Percentiles rank a stretch among this genome's conserved stretches.
phyloP scores from a whole-genome alignment of 2,888 invertebrate species.

The Salticus scenicus region DNA sequence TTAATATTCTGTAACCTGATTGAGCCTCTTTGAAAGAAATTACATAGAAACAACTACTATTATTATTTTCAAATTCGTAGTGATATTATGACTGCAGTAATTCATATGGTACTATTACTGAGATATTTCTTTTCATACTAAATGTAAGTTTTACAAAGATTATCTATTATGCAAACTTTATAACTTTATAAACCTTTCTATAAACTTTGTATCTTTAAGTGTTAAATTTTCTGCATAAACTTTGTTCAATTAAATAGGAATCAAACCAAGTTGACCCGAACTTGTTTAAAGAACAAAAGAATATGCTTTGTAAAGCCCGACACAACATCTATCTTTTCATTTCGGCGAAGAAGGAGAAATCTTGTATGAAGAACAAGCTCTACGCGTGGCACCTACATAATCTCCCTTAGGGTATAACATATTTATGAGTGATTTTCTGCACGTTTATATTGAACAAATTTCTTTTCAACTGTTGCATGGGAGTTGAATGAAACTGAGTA shows the following conservation, averaged over 20 bases:
- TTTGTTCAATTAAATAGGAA: background rate
- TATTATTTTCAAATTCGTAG: no score
- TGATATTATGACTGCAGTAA: no score
- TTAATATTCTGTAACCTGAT: no score
- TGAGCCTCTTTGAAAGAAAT: no score
- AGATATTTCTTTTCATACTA: no score
- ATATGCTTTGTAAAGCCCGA: constrained; percentile 11
- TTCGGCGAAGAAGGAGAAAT: background rate
- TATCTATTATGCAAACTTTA: no score
- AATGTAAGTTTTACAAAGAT: no score
- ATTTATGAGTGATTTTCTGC: constrained; percentile 4
- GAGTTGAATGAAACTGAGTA: background rate
- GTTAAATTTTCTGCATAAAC: no score
- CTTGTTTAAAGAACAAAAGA: background rate
- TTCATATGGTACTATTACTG: no score
- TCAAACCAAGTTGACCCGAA: background rate
- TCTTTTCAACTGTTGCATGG: background rate
- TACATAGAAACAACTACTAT: no score
- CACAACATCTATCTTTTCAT: constrained; percentile 8
- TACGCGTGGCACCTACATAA: background rate
- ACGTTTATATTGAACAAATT: background rate
- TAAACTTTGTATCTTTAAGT: no score
- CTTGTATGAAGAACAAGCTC: background rate
- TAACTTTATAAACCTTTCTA: no score
- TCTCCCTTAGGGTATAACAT: background rate